Evolutionary conservation across 2,888 invertebrate species (phyloP), one percentile per base, ranked within the genome.

Genomic region (Macrophya alboannulata): DNA sequence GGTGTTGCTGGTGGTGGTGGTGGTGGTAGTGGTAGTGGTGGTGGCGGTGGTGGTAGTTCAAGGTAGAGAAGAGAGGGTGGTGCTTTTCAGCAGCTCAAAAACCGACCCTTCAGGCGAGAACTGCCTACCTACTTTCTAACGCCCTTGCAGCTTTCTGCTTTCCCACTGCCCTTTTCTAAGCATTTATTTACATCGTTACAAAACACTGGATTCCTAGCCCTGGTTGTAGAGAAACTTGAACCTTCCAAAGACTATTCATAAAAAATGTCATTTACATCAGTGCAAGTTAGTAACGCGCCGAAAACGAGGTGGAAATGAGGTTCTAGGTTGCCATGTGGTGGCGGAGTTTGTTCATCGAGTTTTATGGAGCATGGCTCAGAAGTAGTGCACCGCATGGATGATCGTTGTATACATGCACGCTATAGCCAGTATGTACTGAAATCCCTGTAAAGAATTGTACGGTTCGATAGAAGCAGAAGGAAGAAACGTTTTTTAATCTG

Each of bases 81-180:
- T 85, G 55, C 72, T 82, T 82, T 85, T 81, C 71, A 71, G 25
- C 43, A 85, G 68, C 79, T 85, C 85, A 85, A 85, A 82, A 82
- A 85, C 43, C 85, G 71, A 51, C 81, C 85, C 85, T 65, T 85
- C 59, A 48, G 25, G 59, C 76, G 68, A 68, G 76, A 68, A 65
- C 85, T 68, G 45, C 84, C 84, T 62, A 65, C 65, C 85, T 51
- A 79, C 43, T 85, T 81, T 83, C 68, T 68, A 48, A 71, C 84
- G 59, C 68, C 59, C 84, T 43, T 37, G 9, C 45, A 43, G 55
- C 84, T 48, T 74, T 48, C 83, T 51, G 45, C 55, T 55, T 31
- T 31, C 65, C 45, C 84, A 21, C 82, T 45, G 71, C 43, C 43
- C 83, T 68, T 51, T 62, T 83, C 6, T 51, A 31, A 37, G 55